phyloP scores from a whole-genome alignment of 2,888 invertebrate species.

The Diaphora mendica region DNA sequence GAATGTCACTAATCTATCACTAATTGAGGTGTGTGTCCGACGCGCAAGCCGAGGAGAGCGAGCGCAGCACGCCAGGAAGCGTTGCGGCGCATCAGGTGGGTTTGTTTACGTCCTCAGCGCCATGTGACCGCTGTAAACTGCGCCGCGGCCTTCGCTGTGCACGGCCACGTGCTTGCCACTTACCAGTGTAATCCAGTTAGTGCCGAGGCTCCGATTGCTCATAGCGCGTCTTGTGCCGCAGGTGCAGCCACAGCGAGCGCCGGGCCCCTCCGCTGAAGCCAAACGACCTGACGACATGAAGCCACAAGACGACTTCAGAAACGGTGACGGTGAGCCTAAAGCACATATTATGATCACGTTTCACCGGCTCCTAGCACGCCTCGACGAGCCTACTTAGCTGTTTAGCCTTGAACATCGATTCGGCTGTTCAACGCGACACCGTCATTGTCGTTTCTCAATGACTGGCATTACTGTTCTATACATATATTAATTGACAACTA shows the following conservation, averaged over 20 bases:
- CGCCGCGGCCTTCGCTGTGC: constrained; percentile 53
- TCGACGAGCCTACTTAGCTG: constrained; percentile 6
- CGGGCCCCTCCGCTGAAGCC: constrained; percentile 9
- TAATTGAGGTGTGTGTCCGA: constrained; percentile 2
- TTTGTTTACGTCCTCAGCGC: constrained; percentile 61
- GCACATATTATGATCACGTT: not conserved
- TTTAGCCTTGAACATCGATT: constrained; percentile 40
- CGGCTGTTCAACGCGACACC: constrained; percentile 9
- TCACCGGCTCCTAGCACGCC: not conserved
- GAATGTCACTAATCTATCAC: constrained; percentile 32
- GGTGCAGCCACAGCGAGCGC: constrained; percentile 33
- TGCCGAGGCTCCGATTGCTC: constrained; percentile 31
- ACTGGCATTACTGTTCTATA: not conserved
- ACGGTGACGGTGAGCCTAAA: constrained; percentile 71
- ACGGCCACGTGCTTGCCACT: constrained; percentile 53
- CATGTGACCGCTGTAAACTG: constrained; percentile 62
- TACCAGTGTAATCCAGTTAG: constrained; percentile 61
- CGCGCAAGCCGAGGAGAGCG: constrained; percentile 21
- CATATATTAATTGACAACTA: not conserved
- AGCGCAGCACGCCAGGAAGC: constrained; percentile 20
- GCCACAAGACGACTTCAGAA: constrained; percentile 69
- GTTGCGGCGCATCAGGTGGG: constrained; percentile 62
- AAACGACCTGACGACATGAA: constrained; percentile 58
- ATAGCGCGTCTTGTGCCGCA: constrained; percentile 36
- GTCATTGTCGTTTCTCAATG: constrained; percentile 9